Percentiles rank a stretch among this genome's conserved stretches.
Evolutionary conservation across 2,113 vertebrate genomes (phyloP).

Genomic region (Catharus minimus): DNA sequence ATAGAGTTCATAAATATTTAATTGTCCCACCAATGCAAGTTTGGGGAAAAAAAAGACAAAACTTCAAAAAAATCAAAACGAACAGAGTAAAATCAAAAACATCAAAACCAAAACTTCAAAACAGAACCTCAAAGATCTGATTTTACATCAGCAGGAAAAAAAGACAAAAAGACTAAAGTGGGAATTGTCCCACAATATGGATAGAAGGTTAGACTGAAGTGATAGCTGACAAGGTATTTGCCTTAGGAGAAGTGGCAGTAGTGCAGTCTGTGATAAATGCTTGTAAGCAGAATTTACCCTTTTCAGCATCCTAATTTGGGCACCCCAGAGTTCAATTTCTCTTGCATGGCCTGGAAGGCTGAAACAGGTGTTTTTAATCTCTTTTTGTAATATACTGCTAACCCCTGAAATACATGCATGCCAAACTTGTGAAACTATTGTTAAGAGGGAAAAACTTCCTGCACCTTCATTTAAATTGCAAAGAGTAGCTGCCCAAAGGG

Average conservation of each 20-base stretch:
- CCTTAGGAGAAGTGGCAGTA: neutral
- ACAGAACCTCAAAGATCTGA: neutral
- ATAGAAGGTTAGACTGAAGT: neutral
- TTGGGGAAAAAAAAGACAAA: neutral
- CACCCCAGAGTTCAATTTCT: neutral
- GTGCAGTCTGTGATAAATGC: constrained; percentile 6
- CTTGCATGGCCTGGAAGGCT: constrained; percentile 6
- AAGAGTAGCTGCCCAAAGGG: constrained; percentile 38
- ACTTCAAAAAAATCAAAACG: neutral
- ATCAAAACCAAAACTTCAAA: neutral
- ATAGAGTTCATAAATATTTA: neutral
- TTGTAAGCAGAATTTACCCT: neutral
- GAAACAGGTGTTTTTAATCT: constrained; percentile 16
- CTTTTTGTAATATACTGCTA: constrained; percentile 21
- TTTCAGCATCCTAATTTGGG: constrained; percentile 20
- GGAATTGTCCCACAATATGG: neutral
- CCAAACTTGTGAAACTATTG: constrained; percentile 19
- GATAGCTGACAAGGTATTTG: neutral
- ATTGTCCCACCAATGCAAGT: neutral
- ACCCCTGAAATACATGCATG: neutral
- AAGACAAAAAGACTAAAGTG: neutral
- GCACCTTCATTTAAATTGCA: constrained; percentile 59
- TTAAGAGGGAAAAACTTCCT: constrained; percentile 36
- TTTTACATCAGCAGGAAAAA: neutral
- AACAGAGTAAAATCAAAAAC: neutral